phyloP scores from a whole-genome alignment of 2,113 vertebrate genomes.

The Phylloscopus trochiloides region DNA sequence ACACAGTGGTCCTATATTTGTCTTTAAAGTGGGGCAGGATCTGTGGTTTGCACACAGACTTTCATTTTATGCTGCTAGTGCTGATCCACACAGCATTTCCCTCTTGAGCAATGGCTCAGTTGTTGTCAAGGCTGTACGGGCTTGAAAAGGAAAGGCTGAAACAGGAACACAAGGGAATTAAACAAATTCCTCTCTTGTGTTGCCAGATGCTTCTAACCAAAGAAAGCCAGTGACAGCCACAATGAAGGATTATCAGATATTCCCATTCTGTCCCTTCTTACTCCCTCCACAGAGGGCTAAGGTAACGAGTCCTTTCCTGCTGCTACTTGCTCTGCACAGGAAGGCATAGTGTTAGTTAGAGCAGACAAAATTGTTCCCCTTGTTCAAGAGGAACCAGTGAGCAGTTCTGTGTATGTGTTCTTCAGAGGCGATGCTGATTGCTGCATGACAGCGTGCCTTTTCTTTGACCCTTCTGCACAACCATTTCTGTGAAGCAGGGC shows the following conservation, averaged over 20 bases:
- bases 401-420: neutral
- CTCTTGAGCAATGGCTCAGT: neutral
- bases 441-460: neutral
- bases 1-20: neutral
- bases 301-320: neutral
- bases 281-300: neutral
- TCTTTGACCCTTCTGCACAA: neutral
- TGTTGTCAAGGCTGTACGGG: neutral
- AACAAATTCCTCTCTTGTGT: neutral
- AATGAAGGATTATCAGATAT: neutral
- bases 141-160: neutral
- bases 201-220: neutral
- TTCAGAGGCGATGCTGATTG: neutral
- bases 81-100: neutral
- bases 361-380: neutral
- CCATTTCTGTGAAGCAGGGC: neutral
- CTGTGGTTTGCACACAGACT: neutral
- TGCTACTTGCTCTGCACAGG: neutral
- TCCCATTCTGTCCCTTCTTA: neutral
- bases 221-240: neutral
- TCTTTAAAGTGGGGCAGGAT: neutral
- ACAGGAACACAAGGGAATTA: neutral
- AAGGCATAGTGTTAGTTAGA: neutral
- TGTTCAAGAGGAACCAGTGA: neutral
- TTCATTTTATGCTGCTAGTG: neutral